Percentiles rank a stretch among this genome's conserved stretches.
Evolutionary conservation across 2,888 invertebrate species (phyloP).

Genomic region (Dimorphilus gyrociliatus): DNA sequence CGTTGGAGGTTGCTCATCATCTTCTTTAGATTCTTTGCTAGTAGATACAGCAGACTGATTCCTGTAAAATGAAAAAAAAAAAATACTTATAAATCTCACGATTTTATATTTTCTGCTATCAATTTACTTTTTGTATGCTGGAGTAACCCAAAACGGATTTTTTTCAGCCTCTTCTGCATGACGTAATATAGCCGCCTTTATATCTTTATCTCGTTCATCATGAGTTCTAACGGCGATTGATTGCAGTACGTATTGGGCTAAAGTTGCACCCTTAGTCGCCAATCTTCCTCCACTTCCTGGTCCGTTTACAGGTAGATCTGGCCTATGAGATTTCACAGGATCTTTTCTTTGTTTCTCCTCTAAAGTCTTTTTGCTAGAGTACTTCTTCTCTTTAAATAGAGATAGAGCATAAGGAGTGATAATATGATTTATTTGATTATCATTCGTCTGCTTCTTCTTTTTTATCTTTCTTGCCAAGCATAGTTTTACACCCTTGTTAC

Average conservation of each 20-base stretch:
- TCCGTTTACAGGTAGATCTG: slow-evolving; percentile 43
- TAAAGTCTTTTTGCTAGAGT: slow-evolving; percentile 57
- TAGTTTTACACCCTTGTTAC: slow-evolving; percentile 43
- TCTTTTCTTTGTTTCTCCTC: slow-evolving; percentile 71
- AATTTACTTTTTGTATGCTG: slow-evolving; percentile 23
- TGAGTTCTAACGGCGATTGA: slow-evolving; percentile 76
- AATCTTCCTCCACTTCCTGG: slow-evolving; percentile 64
- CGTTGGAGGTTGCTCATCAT: too few relatives aligned
- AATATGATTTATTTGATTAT: slow-evolving; percentile 74
- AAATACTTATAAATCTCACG: too few relatives aligned
- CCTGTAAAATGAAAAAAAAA: too few relatives aligned
- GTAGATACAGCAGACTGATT: too few relatives aligned
- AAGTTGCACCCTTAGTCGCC: slow-evolving; percentile 80
- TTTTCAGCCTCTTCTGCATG: slow-evolving; percentile 86
- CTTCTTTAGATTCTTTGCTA: too few relatives aligned
- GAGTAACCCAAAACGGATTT: slow-evolving; percentile 69
- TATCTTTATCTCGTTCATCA: slow-evolving; percentile 48
- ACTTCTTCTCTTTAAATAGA: too few relatives aligned
- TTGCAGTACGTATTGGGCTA: slow-evolving; percentile 87
- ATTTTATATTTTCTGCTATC: too few relatives aligned
- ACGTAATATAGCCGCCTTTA: slow-evolving; percentile 79
- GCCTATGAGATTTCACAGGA: slow-evolving; percentile 42
- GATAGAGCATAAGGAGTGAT: too few relatives aligned
- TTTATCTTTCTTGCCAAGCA: slow-evolving; percentile 14
- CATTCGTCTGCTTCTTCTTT: slow-evolving; percentile 48